Evolutionary conservation across 2,888 invertebrate species (phyloP), one percentile per base, ranked within the genome.

Genomic region (Noctua janthina): DNA sequence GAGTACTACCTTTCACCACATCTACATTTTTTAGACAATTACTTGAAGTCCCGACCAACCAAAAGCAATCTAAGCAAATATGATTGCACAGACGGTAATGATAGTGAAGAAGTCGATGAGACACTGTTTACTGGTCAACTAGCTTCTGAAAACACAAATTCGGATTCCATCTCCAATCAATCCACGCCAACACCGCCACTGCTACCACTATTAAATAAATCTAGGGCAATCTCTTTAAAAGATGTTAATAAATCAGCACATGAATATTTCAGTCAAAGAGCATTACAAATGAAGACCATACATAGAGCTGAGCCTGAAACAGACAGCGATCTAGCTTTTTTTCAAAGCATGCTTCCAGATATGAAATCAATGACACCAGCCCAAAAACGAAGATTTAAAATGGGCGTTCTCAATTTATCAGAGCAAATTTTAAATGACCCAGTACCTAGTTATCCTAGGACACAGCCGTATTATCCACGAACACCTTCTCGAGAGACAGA

Each of bases 301-400:
- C 35, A 35, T 35, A 35, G 35, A 35, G 81, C 76, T 78, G 81
- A 80, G 23, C 74, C 70, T 78, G 81, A 77, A 74, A 74, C 78
- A 74, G 85, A 85, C 76, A 79, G 74, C 68, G 83, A 85, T 81
- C 78, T 81, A 73, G 69, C 79, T 67, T 79, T 79, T 75, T 76
- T 76, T 76, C 79, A 82, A 80, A 85, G 82, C 76, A 80, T 82
- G 82, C 71, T 85, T 64, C 82, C 82, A 76, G 85, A 85, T 35
- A 82, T 82, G 80, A 85, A 82, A 39, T 15, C 82, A 72, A 80
- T 85, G 80, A 85, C 80, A 13, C 85, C 76, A 71, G 79, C 75
- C 73, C 85, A 83, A 79, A 85, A 85, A 81, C 75, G 83, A 35
- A 83, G 81, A 76, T 85, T 85, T 79, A 81, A 83, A 81, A 85